Base-by-base conservation (phyloP, 2,113 vertebrate genomes). In the Gobius niger region DNA sequence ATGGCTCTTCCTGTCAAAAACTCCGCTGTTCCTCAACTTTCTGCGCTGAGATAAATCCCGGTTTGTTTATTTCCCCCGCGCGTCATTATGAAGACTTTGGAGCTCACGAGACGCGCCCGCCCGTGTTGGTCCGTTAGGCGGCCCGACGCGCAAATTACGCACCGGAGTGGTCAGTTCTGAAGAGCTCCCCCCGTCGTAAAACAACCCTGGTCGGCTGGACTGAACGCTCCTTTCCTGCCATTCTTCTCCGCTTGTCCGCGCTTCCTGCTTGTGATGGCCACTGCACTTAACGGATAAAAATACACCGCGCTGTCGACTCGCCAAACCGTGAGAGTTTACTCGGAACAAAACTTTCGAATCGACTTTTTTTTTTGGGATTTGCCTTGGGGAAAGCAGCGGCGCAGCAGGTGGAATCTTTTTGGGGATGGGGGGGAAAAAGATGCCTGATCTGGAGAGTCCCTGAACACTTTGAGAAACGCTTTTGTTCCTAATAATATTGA, bases 151-250 rank as follows among this genome's bases (percentile, higher is more conserved):
- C 51, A 80, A 71, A 52, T 14, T 73, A 65, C 44, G 69, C 47
- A 70, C 8, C 73, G 6, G 68, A 40, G 79, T 65, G 81, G 69
- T 82, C 78, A 80, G 75, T 67, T 63, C 75, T 77, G 72, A 74
- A 34, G 85, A 84, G 44, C 24, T 6, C n/a, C n/a, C n/a, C n/a
- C 77, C 60, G 79, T 81, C 80, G 82, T 88, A 78, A 83, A 88
- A 77, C 84, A 87, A 77, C 84, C 73, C 81, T 77, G 87, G 79
- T 61, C 78, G 82, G 77, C 84, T 74, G 85, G 78, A 80, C 80
- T 88, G 77, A 89, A 89, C 81, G 82, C 87, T 88, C 84, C 86
- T 92, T 93, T 93, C 92, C 93, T 93, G 92, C 91, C 70, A 92
- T 93, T 93, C 91, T 93, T 93, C 91, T 92, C 78, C 68, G 75